A percentile compares a stretch with the other conserved stretches of the same genome.
phyloP scores from a whole-genome alignment of 2,888 invertebrate genomes.

The Nymphalis c-album region DNA sequence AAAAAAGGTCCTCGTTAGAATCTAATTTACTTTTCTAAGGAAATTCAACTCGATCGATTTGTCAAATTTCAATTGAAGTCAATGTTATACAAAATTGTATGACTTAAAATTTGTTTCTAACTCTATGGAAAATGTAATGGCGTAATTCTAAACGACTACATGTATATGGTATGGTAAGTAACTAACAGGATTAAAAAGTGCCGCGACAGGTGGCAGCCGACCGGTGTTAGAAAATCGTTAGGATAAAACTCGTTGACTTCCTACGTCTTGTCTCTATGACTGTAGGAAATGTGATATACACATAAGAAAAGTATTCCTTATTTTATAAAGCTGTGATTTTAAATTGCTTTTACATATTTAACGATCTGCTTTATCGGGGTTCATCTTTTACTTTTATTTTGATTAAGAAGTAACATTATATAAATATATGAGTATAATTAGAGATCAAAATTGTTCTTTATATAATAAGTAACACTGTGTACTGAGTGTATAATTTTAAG shows the following conservation, averaged over 20 bases:
- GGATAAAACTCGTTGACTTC: constrained; percentile 41
- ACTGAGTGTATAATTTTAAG: too few species aligned
- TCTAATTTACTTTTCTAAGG: too few species aligned
- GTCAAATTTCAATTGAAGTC: background rate
- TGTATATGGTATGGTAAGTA: constrained; percentile 75
- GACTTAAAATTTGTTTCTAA: constrained; percentile 10
- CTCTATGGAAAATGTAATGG: constrained; percentile 62
- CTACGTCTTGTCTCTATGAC: constrained; percentile 26
- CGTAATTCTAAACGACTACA: constrained; percentile 74
- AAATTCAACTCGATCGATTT: too few species aligned
- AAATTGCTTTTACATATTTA: background rate
- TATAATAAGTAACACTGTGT: too few species aligned
- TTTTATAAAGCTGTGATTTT: constrained; percentile 5
- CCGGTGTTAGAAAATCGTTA: constrained; percentile 70
- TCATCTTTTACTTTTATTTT: too few species aligned
- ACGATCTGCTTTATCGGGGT: too few species aligned
- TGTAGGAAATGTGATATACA: constrained; percentile 15
- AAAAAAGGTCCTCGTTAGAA: too few species aligned
- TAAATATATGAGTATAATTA: too few species aligned
- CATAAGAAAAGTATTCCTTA: background rate
- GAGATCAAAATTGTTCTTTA: too few species aligned
- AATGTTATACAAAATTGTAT: background rate
- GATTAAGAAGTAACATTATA: too few species aligned
- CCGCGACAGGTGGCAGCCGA: constrained; percentile 71
- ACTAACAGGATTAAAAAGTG: constrained; percentile 77